Conservation (phyloP, 2,797 vertebrate species). For the Pangasius macronema region DNA sequence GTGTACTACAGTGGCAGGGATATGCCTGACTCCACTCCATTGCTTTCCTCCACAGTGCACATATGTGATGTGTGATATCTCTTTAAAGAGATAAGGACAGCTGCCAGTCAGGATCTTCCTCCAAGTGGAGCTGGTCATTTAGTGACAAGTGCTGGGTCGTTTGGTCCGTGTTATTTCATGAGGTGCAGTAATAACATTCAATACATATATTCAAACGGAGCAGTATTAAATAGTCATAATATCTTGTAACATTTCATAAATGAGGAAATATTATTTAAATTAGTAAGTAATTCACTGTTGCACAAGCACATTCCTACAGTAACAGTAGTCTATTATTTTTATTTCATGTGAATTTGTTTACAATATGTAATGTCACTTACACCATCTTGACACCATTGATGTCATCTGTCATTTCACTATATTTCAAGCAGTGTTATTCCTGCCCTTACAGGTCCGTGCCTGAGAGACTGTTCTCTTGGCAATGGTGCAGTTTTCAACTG, state of each 20-base stretch:
- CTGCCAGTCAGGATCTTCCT: neutral
- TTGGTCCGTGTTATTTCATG: neutral
- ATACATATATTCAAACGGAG: neutral
- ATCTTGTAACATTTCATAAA: neutral
- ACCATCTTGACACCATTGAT: neutral
- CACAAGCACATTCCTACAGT: neutral
- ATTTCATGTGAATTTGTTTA: neutral
- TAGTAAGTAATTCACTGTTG: neutral
- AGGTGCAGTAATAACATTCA: neutral
- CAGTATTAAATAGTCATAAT: neutral
- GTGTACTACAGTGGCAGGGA: neutral
- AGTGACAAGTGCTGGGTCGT: neutral
- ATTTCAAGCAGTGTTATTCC: neutral
- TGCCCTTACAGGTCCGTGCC: neutral
- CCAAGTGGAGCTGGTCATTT: neutral
- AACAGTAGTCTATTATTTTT: neutral
- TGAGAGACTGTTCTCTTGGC: neutral
- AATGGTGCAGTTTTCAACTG: neutral
- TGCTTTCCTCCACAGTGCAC: neutral
- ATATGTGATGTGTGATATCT: neutral
- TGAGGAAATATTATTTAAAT: neutral
- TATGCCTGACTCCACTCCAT: neutral
- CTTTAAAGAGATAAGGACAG: neutral
- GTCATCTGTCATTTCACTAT: neutral
- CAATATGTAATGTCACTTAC: neutral